A percentile compares a stretch with the other conserved stretches of the same genome.
These are phyloP conservation scores for Lycopodina hypogea DNA, from an alignment of 37 sponge, comb jelly and placozoan species.

Conservation along the genomic window DNA sequence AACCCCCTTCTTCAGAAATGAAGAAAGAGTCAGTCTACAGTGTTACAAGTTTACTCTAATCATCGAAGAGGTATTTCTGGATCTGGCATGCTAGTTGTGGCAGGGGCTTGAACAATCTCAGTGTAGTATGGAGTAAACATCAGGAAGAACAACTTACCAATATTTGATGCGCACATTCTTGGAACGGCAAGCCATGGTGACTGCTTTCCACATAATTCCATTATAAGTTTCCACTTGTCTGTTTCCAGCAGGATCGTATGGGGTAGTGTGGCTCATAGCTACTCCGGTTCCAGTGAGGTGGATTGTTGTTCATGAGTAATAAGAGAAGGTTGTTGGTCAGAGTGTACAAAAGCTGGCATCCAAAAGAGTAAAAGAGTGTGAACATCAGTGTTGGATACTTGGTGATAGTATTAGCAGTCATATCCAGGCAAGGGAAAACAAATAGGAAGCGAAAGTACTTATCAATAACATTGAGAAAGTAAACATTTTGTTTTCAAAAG, in stretches of 20 bases:
- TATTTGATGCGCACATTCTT: neutral
- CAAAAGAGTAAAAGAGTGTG: constrained; percentile 8
- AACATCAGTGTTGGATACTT: constrained; percentile 1
- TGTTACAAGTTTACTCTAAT: no score
- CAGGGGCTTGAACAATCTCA: no score
- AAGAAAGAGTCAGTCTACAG: no score
- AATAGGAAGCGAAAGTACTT: constrained; percentile 6
- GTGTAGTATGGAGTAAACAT: no score
- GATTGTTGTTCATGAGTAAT: constrained; percentile 5
- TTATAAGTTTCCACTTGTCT: constrained; percentile 15
- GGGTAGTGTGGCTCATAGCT: constrained; percentile 14
- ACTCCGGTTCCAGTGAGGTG: neutral
- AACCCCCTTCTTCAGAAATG: no score
- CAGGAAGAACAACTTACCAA: neutral
- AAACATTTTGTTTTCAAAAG: constrained; percentile 2
- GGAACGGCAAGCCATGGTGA: constrained; percentile 1
- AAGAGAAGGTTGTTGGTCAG: neutral
- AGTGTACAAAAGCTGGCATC: constrained; percentile 9
- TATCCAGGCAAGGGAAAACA: constrained; percentile 15
- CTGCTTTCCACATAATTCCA: constrained; percentile 8
- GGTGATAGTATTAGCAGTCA: neutral
- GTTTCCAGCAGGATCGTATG: constrained; percentile 2
- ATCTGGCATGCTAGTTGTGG: no score
- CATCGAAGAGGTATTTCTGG: no score
- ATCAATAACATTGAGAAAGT: constrained; percentile 8